phyloP scores from a whole-genome alignment of 2,888 invertebrate genomes.

The Glaucopsyche alexis region DNA sequence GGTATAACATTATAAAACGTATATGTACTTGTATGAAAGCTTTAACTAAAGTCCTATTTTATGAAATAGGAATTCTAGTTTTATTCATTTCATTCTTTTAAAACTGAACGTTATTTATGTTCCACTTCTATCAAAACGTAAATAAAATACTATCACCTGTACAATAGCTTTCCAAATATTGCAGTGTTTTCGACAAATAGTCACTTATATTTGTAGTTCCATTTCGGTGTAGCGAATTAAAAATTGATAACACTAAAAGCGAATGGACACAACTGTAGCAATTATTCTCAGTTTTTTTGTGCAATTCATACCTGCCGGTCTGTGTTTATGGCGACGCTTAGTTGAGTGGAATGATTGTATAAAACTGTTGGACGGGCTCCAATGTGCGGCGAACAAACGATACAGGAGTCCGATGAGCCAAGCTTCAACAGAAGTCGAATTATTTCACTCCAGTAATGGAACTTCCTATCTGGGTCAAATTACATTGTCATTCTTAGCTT shows the following conservation, averaged over 20 bases:
- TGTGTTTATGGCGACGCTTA: constrained; percentile 79
- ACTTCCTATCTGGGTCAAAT: constrained; percentile 20
- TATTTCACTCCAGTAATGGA: constrained; percentile 39
- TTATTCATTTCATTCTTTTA: constrained; percentile 2
- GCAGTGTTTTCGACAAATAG: constrained; percentile 15
- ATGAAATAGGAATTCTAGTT: background rate
- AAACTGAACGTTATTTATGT: constrained; percentile 17
- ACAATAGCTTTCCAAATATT: constrained; percentile 22
- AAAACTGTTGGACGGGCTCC: constrained; percentile 76
- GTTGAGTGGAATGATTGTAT: constrained; percentile 80
- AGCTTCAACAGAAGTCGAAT: constrained; percentile 46
- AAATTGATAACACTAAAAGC: constrained; percentile 56
- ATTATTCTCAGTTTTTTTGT: constrained; percentile 75
- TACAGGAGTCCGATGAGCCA: constrained; percentile 73
- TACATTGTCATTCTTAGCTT: constrained; percentile 30
- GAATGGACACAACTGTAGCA: constrained; percentile 61
- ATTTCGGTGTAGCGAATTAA: constrained; percentile 45
- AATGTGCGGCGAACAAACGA: constrained; percentile 69
- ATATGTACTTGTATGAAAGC: too few relatives aligned
- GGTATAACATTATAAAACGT: too few relatives aligned
- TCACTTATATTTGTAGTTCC: constrained; percentile 33
- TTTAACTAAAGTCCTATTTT: background rate
- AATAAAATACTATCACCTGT: constrained; percentile 23
- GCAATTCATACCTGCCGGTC: constrained; percentile 75
- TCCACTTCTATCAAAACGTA: constrained; percentile 1